Evolutionary conservation across 2,113 vertebrate genomes (phyloP), one percentile per base, ranked within the genome.

Genomic region (Chaenogobius annularis): DNA sequence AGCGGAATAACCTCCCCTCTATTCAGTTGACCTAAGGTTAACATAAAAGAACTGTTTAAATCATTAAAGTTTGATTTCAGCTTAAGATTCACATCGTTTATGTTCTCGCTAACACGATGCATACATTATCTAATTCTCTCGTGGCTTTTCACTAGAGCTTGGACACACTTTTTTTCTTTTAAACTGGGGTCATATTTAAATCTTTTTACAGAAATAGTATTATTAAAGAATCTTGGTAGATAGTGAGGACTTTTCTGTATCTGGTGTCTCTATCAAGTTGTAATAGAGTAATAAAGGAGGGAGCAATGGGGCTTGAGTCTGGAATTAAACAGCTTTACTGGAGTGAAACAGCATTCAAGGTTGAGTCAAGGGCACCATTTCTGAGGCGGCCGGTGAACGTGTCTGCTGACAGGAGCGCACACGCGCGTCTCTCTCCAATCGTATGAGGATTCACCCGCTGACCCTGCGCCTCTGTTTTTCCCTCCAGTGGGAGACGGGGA

Each of bases 311-410:
- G 10, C 40, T 82, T 81, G 81, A 85, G 78, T 74, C 79, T 55
- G 74, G 79, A 85, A 78, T 83, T 87, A 76, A 74, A 85, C 74
- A 64, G 72, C 81, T 82, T 75, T 64, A 74, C 76, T 67, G 1
- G 55, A 81, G 73, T 83, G 83, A 76, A 78, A 77, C 82, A 17
- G 77, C 84, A 83, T 81, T 86, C 83, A 91, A 90, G 91, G 92
- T 92, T 81, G 87, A 72, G 77, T 87, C 78, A 90, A 92, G 89
- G 87, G 80, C 75, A 81, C 66, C 59, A 50, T 83, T 81, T 85
- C 66, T 22, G 69, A 70, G 69, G 75, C 72, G 75, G 78, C 68
- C 85, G 72, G 55, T 55, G 75, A 75, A 80, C 65, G 68, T 79
- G 79, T 81, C 69, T 13, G 78, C 73, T 69, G 54, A 75, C 78